phyloP scores from a whole-genome alignment of 1,140 invertebrate species.

The Ceratina calcarata region DNA sequence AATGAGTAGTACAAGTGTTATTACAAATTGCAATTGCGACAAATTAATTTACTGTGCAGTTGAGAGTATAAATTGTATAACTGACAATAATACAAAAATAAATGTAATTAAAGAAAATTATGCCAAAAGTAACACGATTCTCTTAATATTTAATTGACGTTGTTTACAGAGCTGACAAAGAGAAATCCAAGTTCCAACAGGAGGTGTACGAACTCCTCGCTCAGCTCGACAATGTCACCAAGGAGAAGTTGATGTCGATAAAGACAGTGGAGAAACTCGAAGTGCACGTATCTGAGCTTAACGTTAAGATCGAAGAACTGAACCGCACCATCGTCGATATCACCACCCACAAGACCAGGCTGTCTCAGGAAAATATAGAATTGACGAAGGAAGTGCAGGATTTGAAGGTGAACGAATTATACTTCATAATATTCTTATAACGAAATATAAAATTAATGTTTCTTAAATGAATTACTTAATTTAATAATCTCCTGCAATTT shows the following conservation, averaged over 20 bases:
- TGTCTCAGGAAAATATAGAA: slow-evolving; percentile 96
- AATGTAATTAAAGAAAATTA: not conserved
- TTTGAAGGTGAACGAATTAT: slow-evolving; percentile 85
- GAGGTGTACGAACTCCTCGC: slow-evolving; percentile 97
- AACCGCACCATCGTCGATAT: slow-evolving; percentile 97
- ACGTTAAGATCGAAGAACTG: slow-evolving; percentile 96
- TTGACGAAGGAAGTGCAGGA: slow-evolving; percentile 96
- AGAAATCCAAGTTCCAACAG: slow-evolving; percentile 96
- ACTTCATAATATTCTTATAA: too few relatives aligned
- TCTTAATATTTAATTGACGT: not conserved
- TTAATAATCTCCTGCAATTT: not conserved
- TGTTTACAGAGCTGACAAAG: slow-evolving; percentile 93
- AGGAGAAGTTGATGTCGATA: slow-evolving; percentile 92
- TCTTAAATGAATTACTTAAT: not conserved
- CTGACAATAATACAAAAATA: too few relatives aligned
- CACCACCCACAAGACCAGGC: slow-evolving; percentile 92
- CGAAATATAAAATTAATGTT: too few relatives aligned
- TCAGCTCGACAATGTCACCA: slow-evolving; percentile 94
- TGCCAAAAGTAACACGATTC: not conserved
- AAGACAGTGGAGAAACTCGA: slow-evolving; percentile 96
- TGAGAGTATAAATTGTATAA: too few relatives aligned
- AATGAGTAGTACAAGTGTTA: too few relatives aligned
- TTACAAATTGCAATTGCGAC: too few relatives aligned
- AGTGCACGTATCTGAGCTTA: slow-evolving; percentile 92
- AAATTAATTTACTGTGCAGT: too few relatives aligned